A percentile compares a stretch with the other conserved stretches of the same genome.
These are phyloP conservation scores for Eupithecia subumbrata DNA, from an alignment of 2,888 invertebrate species.

Conservation along the genomic window DNA sequence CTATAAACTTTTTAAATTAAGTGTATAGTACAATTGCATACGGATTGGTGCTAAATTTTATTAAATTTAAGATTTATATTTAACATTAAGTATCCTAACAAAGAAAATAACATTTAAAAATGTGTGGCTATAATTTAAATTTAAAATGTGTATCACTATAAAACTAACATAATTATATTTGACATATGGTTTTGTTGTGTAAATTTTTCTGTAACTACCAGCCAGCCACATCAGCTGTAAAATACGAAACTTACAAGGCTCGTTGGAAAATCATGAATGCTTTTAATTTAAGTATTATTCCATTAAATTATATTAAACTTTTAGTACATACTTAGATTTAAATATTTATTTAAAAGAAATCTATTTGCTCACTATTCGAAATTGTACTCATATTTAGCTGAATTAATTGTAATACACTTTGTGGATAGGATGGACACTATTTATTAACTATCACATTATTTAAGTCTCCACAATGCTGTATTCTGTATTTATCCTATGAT, in stretches of 20 bases:
- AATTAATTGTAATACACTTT: constrained; percentile 60
- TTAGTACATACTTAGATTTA: constrained; percentile 66
- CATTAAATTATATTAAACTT: constrained; percentile 76
- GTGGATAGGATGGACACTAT: constrained; percentile 32
- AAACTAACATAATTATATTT: constrained; percentile 38
- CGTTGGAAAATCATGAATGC: constrained; percentile 62
- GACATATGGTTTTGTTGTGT: constrained; percentile 27
- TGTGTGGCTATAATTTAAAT: constrained; percentile 52
- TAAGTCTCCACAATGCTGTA: not conserved
- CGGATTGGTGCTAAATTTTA: constrained; percentile 73
- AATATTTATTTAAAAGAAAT: constrained; percentile 72
- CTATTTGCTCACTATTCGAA: constrained; percentile 81
- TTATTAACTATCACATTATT: constrained; percentile 3
- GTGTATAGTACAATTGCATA: constrained; percentile 67
- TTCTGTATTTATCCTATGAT: constrained; percentile 46
- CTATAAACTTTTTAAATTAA: constrained; percentile 53
- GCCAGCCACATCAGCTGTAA: constrained; percentile 32
- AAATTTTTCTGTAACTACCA: constrained; percentile 19
- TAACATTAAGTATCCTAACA: constrained; percentile 53
- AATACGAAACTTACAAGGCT: constrained; percentile 52
- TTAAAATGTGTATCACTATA: constrained; percentile 34
- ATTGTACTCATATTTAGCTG: constrained; percentile 75
- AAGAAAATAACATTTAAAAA: constrained; percentile 52
- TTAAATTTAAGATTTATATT: constrained; percentile 55
- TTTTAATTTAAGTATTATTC: constrained; percentile 79